Evolutionary conservation across 2,888 invertebrate species (phyloP).

Genomic region (Automeris io): DNA sequence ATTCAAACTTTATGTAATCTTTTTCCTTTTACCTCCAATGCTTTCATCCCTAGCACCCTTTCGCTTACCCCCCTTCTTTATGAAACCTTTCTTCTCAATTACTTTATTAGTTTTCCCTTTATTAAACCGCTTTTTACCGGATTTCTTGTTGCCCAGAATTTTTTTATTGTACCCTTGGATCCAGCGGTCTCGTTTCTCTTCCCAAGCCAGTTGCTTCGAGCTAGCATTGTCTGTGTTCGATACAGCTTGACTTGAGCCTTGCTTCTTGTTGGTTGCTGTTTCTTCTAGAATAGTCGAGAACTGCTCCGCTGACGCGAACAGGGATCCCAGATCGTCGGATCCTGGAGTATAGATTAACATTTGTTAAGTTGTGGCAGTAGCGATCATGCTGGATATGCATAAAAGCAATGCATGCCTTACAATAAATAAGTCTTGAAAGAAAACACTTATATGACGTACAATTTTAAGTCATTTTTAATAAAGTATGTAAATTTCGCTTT

Average conservation of each 20-base stretch:
- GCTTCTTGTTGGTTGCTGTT: constrained; percentile 81
- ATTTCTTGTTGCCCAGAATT: constrained; percentile 47
- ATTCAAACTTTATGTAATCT: constrained; percentile 32
- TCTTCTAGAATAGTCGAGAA: constrained; percentile 93
- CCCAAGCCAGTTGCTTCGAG: constrained; percentile 88
- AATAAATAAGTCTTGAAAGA: too few species aligned
- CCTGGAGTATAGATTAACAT: too few species aligned
- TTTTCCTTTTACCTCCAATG: constrained; percentile 53
- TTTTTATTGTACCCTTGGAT: constrained; percentile 75
- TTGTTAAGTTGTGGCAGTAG: too few species aligned
- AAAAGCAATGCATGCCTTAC: too few species aligned
- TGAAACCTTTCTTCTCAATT: constrained; percentile 34
- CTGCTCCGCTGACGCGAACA: constrained; percentile 92
- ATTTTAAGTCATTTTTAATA: too few species aligned
- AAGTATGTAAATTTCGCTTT: too few species aligned
- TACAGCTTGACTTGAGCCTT: constrained; percentile 80
- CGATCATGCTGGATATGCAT: too few species aligned
- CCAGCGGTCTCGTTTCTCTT: constrained; percentile 82
- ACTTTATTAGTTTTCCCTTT: constrained; percentile 28
- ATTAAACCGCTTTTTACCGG: constrained; percentile 22
- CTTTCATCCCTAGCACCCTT: constrained; percentile 33
- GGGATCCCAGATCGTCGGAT: constrained; percentile 73
- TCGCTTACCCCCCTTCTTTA: constrained; percentile 28
- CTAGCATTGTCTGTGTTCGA: constrained; percentile 87
- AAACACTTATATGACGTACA: too few species aligned